Base-by-base conservation (phyloP, 2,113 vertebrate genomes). In the Plecotus auritus region DNA sequence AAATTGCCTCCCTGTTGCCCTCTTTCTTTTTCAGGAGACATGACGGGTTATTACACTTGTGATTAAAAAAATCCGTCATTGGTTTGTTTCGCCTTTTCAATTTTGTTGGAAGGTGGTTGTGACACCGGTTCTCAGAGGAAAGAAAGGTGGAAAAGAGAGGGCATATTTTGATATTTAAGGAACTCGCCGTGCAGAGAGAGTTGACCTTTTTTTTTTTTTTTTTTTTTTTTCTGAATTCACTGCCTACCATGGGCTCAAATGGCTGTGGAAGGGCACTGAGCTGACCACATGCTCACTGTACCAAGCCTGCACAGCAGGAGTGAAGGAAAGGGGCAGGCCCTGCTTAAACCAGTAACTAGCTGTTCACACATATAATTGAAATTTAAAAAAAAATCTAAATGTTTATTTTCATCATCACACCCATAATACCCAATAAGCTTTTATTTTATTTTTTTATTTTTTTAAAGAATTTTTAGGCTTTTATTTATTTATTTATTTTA, bases 41-140 rank as follows among this genome's bases (percentile, higher is more conserved):
- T 93, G 94, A 95, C 94, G 93, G 91, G 92, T 97, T 97, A 97
- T 97, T 97, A 96, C 88, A 95, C 88, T 91, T 90, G 42, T 97
- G 97, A 97, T 97, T 97, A 97, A 96, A 97, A 96, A 96, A 86
- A 97, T 97, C 86, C 0, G 28, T 97, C 97, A 93, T 91, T 3
- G 20, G 51, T 92, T 45, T 87, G 88, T 87, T 95, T 96, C 88
- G 87, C 93, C 93, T 74, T 61, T 94, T 95, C 95, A 85, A 1
- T 96, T 95, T 90, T 81, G 70, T 94, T 59, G 72, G 91, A 76
- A 64, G 64, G 80, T 47, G 82, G 83, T 90, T 12, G 4, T 89
- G 72, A 90, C 1, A 56, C 42, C 9, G 28, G 26, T 83, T 88
- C 92, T 92, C 64, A 28, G 37, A 93, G 87, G 81, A 66, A 20